Conservation (phyloP, 2,888 invertebrate species). For the Drymonia ruficornis region DNA sequence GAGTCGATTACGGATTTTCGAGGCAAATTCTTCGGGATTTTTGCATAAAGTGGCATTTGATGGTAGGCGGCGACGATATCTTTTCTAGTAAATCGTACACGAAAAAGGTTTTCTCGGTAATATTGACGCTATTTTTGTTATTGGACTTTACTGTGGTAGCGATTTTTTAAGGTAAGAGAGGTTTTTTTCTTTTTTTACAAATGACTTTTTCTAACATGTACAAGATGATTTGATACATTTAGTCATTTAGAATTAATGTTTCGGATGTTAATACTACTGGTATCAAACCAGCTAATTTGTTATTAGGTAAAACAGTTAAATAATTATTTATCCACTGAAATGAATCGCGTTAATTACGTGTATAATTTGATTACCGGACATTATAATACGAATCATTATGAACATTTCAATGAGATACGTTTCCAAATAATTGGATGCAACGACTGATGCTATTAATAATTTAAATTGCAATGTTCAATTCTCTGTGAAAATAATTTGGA, state of each 20-base stretch:
- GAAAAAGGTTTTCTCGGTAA: not conserved
- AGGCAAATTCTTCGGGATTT: conserved; percentile 17
- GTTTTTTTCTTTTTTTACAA: too few relatives aligned
- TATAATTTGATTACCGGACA: not conserved
- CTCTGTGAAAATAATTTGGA: not conserved
- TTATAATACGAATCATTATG: conserved; percentile 8
- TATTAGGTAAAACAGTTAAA: not conserved
- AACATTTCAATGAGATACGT: conserved; percentile 8
- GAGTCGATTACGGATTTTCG: conserved; percentile 21
- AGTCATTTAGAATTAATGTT: too few relatives aligned
- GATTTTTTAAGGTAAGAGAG: too few relatives aligned
- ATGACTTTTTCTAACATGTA: too few relatives aligned
- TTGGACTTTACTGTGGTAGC: too few relatives aligned
- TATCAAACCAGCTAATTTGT: too few relatives aligned
- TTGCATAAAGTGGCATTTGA: conserved; percentile 10
- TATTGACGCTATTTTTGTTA: too few relatives aligned
- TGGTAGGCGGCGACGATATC: not conserved
- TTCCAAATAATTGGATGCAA: conserved; percentile 1
- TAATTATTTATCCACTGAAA: not conserved
- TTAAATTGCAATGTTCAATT: conserved; percentile 2
- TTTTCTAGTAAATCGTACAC: not conserved
- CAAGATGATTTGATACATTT: too few relatives aligned
- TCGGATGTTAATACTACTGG: too few relatives aligned
- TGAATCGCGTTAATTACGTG: not conserved
- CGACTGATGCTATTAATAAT: conserved; percentile 5